Evolutionary conservation across 2,888 invertebrate species (phyloP), one percentile per base, ranked within the genome.

Genomic region (Sesia bembeciformis): DNA sequence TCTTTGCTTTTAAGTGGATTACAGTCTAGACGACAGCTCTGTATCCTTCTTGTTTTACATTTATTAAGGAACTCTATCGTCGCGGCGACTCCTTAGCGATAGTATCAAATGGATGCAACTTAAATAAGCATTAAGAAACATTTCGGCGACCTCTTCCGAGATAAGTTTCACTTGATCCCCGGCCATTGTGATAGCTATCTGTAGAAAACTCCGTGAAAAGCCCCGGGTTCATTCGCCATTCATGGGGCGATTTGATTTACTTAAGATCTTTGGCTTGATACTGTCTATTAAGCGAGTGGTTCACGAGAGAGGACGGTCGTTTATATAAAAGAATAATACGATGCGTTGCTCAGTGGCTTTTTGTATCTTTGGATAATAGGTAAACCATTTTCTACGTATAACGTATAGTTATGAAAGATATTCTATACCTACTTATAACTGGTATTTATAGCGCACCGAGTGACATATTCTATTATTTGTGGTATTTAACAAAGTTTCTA

Each of bases 201-300:
- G 79, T 68, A 70, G 78, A 78, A 83, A 79, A 84, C 72, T 79
- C 81, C 66, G 75, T 81, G 84, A 84, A 87, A 85, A 83, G 81
- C 83, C 78, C 78, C 68, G 75, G 78, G 74, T 81, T 84, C 86
- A 81, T 85, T 83, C 85, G 64, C 86, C 78, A 88, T 89, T 89
- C 88, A 88, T 83, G 81, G 85, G 81, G 84, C 75, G 86, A 87
- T 89, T 89, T 89, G 89, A 89, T 89, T 89, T 89, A 89, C 89
- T 87, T 88, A 87, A 89, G 88, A 86, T 87, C 86, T 75, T 74
- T 66, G 74, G 66, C 70, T 71, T 80, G 86, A 87, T 87, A 87
- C 84, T 76, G 79, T 84, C 82, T 85, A 83, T 88, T 85, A 86
- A 86, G 78, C 75, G 82, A 84, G 75, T 79, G 81, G 76, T 74